phyloP scores from a whole-genome alignment of 2,113 vertebrate genomes.

The Chlorocebus sabaeus region DNA sequence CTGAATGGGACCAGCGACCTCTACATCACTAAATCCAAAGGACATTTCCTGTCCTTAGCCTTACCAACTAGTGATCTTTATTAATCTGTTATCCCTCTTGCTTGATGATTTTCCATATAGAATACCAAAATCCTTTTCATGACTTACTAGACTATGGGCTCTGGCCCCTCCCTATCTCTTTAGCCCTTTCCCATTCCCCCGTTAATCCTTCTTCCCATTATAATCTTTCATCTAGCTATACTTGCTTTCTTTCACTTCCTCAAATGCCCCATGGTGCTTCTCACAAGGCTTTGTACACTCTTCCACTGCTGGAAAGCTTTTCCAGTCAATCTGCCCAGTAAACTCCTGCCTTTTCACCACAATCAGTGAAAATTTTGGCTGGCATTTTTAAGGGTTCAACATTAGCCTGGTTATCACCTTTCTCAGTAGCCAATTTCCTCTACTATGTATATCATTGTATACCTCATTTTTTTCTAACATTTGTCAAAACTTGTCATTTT shows the following conservation, averaged over 20 bases:
- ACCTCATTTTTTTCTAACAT: neutral
- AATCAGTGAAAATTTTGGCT: neutral
- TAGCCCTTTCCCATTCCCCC: neutral
- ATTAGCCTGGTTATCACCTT: neutral
- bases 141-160: neutral
- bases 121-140: neutral
- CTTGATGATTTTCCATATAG: neutral
- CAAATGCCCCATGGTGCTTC: neutral
- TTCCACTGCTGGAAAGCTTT: neutral
- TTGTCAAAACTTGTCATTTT: neutral
- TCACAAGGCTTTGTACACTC: neutral
- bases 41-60: neutral
- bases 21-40: neutral
- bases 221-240: neutral
- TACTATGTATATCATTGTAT: neutral
- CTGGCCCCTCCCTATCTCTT: neutral
- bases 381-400: neutral
- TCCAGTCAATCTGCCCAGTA: neutral
- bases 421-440: neutral
- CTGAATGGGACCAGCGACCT: neutral
- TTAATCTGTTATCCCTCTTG: neutral
- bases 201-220: neutral
- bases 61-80: neutral
- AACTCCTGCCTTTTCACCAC: neutral
- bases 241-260: neutral